phyloP scores from a whole-genome alignment of 2,797 vertebrate species.

The Holocentrus rufus region DNA sequence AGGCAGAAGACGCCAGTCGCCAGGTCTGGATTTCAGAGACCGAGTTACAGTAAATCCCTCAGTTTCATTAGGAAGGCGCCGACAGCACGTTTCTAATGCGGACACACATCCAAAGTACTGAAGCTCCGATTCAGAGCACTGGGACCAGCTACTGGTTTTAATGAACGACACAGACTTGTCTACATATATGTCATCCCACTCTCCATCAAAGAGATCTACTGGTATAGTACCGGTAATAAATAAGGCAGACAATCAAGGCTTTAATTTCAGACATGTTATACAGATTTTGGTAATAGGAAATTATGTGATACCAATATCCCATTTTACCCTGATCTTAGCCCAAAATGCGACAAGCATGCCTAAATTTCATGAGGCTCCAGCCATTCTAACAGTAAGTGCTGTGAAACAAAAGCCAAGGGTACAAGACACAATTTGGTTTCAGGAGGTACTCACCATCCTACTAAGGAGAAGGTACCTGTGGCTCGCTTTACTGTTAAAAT shows the following conservation, averaged over 20 bases:
- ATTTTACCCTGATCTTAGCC: background rate
- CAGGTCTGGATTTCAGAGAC: too few species aligned
- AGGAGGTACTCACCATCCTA: conserved; percentile 80
- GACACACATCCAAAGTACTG: too few species aligned
- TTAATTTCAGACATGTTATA: background rate
- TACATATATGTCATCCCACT: background rate
- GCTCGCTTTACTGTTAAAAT: conserved; percentile 83
- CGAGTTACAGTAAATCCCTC: too few species aligned
- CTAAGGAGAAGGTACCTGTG: conserved; percentile 83
- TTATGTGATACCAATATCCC: background rate
- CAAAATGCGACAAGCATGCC: background rate
- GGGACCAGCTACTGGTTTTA: too few species aligned
- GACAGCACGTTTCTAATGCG: too few species aligned
- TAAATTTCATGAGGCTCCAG: background rate
- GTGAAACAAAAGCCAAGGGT: conserved; percentile 15
- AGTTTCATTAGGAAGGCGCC: too few species aligned
- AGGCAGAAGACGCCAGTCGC: too few species aligned
- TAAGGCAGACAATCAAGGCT: background rate
- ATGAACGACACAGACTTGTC: background rate
- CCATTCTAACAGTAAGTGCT: background rate
- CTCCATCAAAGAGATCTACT: background rate
- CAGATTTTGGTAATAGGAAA: background rate
- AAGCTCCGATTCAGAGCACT: too few species aligned
- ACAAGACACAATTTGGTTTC: conserved; percentile 5
- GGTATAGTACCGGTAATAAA: background rate